Base-by-base conservation (phyloP, 2,888 invertebrate genomes). In the Antheraea yamamai region DNA sequence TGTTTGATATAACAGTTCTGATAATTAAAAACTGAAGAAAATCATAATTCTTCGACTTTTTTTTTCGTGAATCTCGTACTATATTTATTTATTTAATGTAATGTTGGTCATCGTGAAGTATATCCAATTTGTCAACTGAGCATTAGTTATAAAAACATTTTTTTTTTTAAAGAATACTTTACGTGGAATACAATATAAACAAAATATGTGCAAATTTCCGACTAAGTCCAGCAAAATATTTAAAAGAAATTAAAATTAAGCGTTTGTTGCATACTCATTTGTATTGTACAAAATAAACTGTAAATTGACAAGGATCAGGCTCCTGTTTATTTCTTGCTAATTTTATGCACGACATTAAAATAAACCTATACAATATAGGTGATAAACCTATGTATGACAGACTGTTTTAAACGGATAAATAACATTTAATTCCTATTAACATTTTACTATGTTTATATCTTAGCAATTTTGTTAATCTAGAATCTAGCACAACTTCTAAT, bases 1-100 rank as follows among this genome's bases (percentile, higher is more conserved):
- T 79, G 78, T 81, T 79, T 86, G 84, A 85, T 82, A 82, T 83
- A 85, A 83, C 80, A 76, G 72, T 76, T 74, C 75, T 72, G 80
- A 78, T 75, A 77, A 78, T 78, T 79, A 75, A 77, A 71, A 71
- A 74, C 64, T 75, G 76, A 73, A 77, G 74, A 77, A 76, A 78
- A 73, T 72, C 39, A 26, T 73, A 71, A 16, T 70, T 20, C 6
- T 70, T 39, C 39, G 1, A 70, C 10, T 61, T n/a, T 7, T 61
- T 23, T 61, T 23, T 20, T 1, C 55, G 23, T 12, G 23, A n/a
- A 0, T 12, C 61, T 10, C 61, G 23, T 52, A 55, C 20, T 16
- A 8, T 18, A 16, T 55, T 55, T 55, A 18, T 20, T 1, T 55
- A 55, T 18, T 30, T 18, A 55, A 18, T 6, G 18, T 16, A 55